Conservation (phyloP, 2,888 invertebrate genomes). For the Eudasyphora cyanicolor region DNA sequence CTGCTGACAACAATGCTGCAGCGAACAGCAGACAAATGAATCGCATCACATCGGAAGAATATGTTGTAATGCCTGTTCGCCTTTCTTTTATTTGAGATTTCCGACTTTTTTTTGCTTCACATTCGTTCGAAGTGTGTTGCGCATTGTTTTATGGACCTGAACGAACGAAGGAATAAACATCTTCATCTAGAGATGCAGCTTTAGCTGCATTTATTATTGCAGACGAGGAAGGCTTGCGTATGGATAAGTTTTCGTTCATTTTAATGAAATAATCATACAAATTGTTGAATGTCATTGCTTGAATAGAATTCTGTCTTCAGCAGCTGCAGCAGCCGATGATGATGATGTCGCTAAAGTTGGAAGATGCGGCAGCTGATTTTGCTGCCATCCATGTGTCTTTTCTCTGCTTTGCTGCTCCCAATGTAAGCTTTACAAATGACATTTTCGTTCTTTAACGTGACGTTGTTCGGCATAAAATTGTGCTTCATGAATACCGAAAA, state of each 20-base stretch:
- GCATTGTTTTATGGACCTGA: background rate
- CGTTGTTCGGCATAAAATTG: conserved; percentile 14
- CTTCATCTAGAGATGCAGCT: conserved; percentile 7
- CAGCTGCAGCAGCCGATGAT: background rate
- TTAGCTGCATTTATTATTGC: background rate
- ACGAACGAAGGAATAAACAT: background rate
- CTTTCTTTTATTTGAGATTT: conserved; percentile 37
- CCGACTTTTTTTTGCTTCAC: conserved; percentile 1
- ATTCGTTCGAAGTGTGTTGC: background rate
- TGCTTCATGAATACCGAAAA: background rate
- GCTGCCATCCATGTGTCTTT: conserved; percentile 10
- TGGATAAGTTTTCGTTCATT: conserved; percentile 8
- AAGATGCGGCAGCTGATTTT: background rate
- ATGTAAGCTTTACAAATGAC: conserved; percentile 54
- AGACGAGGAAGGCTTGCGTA: background rate
- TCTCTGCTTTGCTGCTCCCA: too few species aligned
- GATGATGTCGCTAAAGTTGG: background rate
- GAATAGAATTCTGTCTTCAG: background rate
- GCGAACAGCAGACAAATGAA: background rate
- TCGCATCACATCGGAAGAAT: conserved; percentile 16
- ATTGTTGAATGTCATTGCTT: conserved; percentile 53
- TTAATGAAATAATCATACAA: conserved; percentile 57
- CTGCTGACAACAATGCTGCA: background rate
- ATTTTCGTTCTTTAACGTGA: conserved; percentile 41
- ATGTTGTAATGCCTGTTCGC: conserved; percentile 16